Evolutionary conservation across 2,113 vertebrate species (phyloP).

Genomic region (Lichenostomus cassidix): DNA sequence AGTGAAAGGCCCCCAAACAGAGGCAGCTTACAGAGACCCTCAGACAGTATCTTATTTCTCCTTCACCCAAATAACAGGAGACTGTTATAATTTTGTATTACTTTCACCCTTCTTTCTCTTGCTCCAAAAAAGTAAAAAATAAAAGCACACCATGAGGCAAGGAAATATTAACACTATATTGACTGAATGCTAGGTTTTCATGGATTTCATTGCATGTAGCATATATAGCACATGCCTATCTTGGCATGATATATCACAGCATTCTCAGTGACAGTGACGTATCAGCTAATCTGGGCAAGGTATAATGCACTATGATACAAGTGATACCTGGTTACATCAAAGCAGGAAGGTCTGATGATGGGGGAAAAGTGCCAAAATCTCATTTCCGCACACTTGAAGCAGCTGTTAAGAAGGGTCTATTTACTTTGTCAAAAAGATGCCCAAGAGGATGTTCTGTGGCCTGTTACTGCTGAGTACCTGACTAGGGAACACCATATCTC

Average conservation of each 20-base stretch:
- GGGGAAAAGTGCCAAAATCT: not conserved
- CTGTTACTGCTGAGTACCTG: not conserved
- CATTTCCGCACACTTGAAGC: not conserved
- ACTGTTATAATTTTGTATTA: conserved; percentile 6
- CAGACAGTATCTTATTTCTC: conserved; percentile 40
- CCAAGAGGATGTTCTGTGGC: not conserved
- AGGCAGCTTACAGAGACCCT: conserved; percentile 40
- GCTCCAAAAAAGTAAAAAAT: not conserved
- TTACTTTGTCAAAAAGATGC: not conserved
- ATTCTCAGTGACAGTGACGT: not conserved
- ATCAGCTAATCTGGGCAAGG: not conserved
- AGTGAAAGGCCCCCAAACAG: conserved; percentile 58
- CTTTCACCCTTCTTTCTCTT: not conserved
- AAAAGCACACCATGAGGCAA: not conserved
- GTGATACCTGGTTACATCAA: not conserved
- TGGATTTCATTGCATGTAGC: not conserved
- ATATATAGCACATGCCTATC: not conserved
- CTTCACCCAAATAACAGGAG: conserved; percentile 34
- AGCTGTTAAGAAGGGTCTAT: not conserved
- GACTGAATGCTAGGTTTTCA: not conserved
- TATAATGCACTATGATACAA: not conserved
- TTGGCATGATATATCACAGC: not conserved
- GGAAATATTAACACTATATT: not conserved
- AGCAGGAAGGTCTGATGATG: not conserved
- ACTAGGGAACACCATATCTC: not conserved